These are phyloP conservation scores for Carcharodon carcharias DNA, from an alignment of 2,797 vertebrate genomes.

Conservation along the genomic window DNA sequence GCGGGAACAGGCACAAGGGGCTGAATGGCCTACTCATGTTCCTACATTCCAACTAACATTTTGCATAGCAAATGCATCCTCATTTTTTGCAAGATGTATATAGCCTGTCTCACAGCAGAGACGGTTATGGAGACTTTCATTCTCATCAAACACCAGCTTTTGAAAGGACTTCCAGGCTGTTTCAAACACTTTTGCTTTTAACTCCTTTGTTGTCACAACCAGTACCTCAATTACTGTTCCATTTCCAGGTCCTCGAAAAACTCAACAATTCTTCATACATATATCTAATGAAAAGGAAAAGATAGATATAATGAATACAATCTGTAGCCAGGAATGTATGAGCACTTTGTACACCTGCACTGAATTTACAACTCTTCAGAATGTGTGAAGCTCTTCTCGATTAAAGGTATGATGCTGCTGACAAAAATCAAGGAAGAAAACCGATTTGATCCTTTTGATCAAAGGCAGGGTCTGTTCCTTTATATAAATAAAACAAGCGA, in stretches of 20 bases:
- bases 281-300: not conserved
- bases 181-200: not conserved
- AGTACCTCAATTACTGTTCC: not conserved
- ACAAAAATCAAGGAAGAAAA: not conserved
- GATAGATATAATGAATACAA: not conserved
- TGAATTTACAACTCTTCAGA: not conserved
- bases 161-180: not conserved
- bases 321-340: not conserved
- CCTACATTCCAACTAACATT: not conserved
- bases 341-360: not conserved
- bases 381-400: not conserved
- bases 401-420: not conserved
- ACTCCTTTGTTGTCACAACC: not conserved
- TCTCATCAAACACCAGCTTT: not conserved
- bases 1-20: not conserved
- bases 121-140: not conserved
- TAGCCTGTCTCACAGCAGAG: not conserved
- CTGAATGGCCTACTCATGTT: not conserved
- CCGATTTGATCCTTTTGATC: not conserved
- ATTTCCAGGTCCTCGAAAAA: not conserved
- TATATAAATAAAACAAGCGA: conserved; percentile 11
- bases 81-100: not conserved
- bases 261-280: not conserved
- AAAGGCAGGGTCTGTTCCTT: conserved; percentile 3
- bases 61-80: not conserved